phyloP scores from a whole-genome alignment of 2,113 vertebrate species.

The Silurus asotus region DNA sequence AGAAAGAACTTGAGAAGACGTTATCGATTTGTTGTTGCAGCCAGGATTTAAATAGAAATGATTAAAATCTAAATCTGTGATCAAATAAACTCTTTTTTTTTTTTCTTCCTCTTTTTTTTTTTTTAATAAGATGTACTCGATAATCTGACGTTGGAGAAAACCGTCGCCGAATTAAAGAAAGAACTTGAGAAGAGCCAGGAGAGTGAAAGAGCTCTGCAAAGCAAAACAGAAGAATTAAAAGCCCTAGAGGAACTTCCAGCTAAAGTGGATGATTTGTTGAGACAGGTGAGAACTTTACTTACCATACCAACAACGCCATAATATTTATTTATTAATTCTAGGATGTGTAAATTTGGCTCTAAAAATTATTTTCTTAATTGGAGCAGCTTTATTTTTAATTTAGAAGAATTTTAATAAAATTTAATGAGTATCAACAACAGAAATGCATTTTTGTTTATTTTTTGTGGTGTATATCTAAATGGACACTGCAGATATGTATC shows the following conservation, averaged over 20 bases:
- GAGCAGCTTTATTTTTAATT: no score
- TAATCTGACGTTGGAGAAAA: constrained; percentile 75
- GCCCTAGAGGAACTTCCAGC: constrained; percentile 54
- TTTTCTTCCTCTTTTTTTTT: constrained; percentile 39
- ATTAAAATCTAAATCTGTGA: not conserved
- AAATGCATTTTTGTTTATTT: no score
- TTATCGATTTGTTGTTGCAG: no score
- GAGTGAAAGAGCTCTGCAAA: constrained; percentile 67
- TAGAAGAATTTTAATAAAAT: no score
- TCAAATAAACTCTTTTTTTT: not conserved
- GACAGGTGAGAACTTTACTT: constrained; percentile 63
- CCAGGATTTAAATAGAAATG: not conserved
- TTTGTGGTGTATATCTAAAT: no score
- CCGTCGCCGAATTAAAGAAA: constrained; percentile 66
- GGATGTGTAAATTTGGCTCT: not conserved
- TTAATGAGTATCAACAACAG: no score
- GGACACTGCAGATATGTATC: no score
- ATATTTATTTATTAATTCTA: not conserved
- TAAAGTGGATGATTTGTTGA: constrained; percentile 71
- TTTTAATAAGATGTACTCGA: constrained; percentile 66
- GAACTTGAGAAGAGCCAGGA: constrained; percentile 70
- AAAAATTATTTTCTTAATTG: not conserved
- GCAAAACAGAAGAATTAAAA: constrained; percentile 63
- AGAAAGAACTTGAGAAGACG: constrained; percentile 73
- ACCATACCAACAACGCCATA: no score